Base-by-base conservation (phyloP, 2,888 invertebrate genomes). In the Alitta virens region DNA sequence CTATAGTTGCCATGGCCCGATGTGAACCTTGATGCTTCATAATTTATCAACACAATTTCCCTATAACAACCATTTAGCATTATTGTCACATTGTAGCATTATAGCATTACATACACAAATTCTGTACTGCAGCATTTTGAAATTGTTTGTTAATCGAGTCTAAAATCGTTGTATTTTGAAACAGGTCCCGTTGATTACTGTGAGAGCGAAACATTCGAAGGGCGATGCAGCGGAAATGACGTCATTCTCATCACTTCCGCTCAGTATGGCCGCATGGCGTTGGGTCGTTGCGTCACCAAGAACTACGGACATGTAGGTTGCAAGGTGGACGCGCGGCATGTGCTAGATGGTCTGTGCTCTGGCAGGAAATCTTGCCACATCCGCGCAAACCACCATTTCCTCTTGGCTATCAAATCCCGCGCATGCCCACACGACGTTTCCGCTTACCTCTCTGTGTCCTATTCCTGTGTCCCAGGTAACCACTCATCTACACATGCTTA, bases 371-470 rank as follows among this genome's bases (percentile, higher is more conserved):
- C 26, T 2, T 68, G 68, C 51, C 57, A 58, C 33, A 59, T 68
- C 21, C 49, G 60, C 24, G 33, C 33, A 7, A 33, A 33, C 33
- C 33, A 33, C 33, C 33, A 33, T 33, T 33, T 33, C 33, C 33
- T 33, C 7, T 33, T 33, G 33, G 33, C 33, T 33, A 12, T 33
- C 7, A 52, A 23, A 21, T 51, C 60, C 43, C 62, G 59, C 25
- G 63, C 66, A 9, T 68, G 68, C 50, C 68, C 68, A n/a, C 64
- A 64, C 25, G 68, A 68, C 61, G 63, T 68, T 49, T 52, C 64
- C 5, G 46, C 64, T 14, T 68, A 64, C 55, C 57, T 68, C 38
- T 51, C 49, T 42, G 59, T 57, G 46, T 63, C 55, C 49, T 68
- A 68, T 56, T 42, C 2, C 7, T 68, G 68, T 52, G 23, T 62